phyloP scores from a whole-genome alignment of 2,888 invertebrate genomes.

The Dryobotodes eremita region DNA sequence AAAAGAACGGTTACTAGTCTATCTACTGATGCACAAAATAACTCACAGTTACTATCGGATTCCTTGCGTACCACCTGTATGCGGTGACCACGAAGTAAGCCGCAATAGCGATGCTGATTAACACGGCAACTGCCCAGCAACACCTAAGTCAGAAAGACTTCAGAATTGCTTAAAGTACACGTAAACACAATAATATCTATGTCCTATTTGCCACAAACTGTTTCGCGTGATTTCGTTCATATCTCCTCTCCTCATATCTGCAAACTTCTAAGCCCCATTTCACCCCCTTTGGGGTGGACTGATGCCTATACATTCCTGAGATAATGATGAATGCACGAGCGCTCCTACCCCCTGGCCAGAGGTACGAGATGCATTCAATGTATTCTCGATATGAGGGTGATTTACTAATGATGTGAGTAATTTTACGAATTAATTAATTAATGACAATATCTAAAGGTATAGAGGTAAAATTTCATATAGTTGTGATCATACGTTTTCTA shows the following conservation, averaged over 20 bases:
- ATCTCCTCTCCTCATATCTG: not conserved
- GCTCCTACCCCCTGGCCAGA: not conserved
- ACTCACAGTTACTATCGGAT: slow-evolving; percentile 92
- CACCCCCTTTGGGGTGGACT: not conserved
- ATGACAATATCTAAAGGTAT: too few relatives aligned
- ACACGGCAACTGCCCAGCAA: slow-evolving; percentile 91
- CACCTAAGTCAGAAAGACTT: slow-evolving; percentile 78
- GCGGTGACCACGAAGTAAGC: slow-evolving; percentile 90
- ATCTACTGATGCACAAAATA: not conserved
- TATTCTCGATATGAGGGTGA: too few relatives aligned
- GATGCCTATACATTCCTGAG: not conserved
- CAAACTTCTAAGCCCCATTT: not conserved
- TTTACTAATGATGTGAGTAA: too few relatives aligned
- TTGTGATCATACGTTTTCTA: too few relatives aligned
- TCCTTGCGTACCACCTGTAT: slow-evolving; percentile 91
- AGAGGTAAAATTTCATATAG: too few relatives aligned
- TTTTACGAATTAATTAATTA: too few relatives aligned
- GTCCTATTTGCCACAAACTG: not conserved
- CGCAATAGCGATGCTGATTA: slow-evolving; percentile 89
- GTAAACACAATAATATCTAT: not conserved
- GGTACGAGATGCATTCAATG: too few relatives aligned
- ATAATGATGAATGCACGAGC: not conserved
- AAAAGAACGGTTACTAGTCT: not conserved
- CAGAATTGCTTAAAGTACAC: not conserved
- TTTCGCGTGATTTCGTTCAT: not conserved